These are phyloP conservation scores for Hippocampus guttulatus DNA, from an alignment of 2,113 vertebrate species.

Conservation along the genomic window DNA sequence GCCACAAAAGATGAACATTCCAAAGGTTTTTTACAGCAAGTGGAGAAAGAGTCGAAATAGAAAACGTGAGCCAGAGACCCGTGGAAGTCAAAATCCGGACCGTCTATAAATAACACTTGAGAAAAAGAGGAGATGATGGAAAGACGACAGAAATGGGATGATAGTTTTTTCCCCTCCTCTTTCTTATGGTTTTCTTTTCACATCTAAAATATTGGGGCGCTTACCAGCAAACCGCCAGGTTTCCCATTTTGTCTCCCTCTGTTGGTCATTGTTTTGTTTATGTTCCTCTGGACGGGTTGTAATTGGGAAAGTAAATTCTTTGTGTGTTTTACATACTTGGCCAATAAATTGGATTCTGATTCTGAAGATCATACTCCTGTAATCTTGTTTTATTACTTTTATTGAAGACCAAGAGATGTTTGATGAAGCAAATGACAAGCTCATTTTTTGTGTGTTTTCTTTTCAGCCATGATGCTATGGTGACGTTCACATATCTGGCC, in stretches of 20 bases:
- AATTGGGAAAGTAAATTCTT: too few relatives aligned
- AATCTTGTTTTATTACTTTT: not conserved
- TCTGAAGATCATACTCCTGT: not conserved
- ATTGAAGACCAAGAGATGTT: constrained; percentile 23
- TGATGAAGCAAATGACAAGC: constrained; percentile 26
- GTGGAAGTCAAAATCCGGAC: constrained; percentile 47
- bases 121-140: constrained; percentile 44
- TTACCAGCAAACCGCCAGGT: too few relatives aligned
- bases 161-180: constrained; percentile 2
- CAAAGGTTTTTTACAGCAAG: not conserved
- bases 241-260: too few relatives aligned
- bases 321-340: too few relatives aligned
- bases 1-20: not conserved
- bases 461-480: constrained; percentile 12
- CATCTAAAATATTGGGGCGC: too few relatives aligned
- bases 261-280: too few relatives aligned
- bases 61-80: constrained; percentile 54
- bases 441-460: constrained; percentile 16
- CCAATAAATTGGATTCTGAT: constrained; percentile 5
- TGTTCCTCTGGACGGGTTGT: too few relatives aligned
- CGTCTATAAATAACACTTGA: constrained; percentile 62
- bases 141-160: constrained; percentile 43
- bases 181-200: too few relatives aligned
- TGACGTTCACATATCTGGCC: constrained; percentile 24
- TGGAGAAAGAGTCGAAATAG: constrained; percentile 45